phyloP scores from a whole-genome alignment of 2,113 vertebrate species.

The Gambusia holbrooki region DNA sequence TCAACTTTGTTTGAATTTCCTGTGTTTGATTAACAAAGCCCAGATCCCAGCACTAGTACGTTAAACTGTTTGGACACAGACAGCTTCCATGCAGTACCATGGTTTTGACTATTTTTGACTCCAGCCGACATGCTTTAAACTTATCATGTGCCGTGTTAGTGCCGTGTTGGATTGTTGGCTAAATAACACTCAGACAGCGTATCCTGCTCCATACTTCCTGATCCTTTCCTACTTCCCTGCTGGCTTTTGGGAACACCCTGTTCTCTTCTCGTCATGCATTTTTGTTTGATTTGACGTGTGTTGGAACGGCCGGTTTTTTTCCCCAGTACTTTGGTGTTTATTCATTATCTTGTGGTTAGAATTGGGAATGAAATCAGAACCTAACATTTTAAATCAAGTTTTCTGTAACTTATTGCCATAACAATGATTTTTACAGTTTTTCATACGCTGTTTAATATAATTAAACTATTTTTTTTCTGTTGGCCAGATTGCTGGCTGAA shows the following conservation, averaged over 20 bases:
- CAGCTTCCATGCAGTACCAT: neutral
- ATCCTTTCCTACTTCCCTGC: slow-evolving; percentile 5
- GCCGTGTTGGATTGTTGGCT: neutral
- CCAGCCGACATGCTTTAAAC: neutral
- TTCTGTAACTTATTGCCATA: no score
- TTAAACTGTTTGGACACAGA: neutral
- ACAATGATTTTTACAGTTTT: no score
- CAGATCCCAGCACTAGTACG: neutral
- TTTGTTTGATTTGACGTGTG: slow-evolving; percentile 11
- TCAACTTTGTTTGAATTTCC: neutral
- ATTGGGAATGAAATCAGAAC: no score
- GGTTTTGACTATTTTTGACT: neutral
- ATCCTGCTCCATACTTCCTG: slow-evolving; percentile 9
- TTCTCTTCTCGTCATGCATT: slow-evolving; percentile 38
- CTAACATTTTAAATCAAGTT: no score
- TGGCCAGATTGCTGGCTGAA: no score
- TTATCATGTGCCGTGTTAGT: neutral
- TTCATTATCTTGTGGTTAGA: neutral
- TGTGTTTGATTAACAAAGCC: neutral
- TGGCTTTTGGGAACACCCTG: slow-evolving; percentile 43
- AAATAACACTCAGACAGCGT: slow-evolving; percentile 1
- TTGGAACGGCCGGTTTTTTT: no score
- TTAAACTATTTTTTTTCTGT: no score
- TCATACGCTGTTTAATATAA: no score
- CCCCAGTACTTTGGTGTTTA: no score